Evolutionary conservation across 1,140 invertebrate species (phyloP).

Genomic region (Pteromalus puparum): DNA sequence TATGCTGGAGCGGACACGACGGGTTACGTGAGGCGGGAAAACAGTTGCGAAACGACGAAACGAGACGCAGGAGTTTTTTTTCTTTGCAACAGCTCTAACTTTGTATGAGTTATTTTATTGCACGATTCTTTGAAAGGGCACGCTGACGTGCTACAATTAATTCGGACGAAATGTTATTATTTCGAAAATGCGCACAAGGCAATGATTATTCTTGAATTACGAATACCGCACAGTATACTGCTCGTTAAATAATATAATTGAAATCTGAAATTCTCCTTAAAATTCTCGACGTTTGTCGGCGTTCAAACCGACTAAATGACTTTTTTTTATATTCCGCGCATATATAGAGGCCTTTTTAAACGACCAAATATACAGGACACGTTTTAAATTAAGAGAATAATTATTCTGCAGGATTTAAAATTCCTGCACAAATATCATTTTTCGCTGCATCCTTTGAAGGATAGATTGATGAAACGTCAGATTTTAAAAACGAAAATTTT

Average conservation of each 20-base stretch:
- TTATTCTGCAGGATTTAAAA: too few relatives aligned
- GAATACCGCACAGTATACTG: neutral
- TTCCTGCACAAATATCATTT: too few relatives aligned
- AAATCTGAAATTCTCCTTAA: neutral
- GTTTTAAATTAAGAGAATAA: neutral
- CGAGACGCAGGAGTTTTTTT: too few relatives aligned
- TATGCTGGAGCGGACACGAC: neutral
- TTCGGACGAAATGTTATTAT: neutral
- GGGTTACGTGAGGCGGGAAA: neutral
- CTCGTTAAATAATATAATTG: neutral
- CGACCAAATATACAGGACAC: neutral
- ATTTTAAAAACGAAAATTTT: too few relatives aligned
- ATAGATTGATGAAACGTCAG: too few relatives aligned
- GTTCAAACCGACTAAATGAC: neutral
- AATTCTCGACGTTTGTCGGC: neutral
- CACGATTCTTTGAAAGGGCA: neutral
- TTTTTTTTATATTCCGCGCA: neutral
- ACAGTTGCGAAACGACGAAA: neutral
- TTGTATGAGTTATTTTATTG: neutral
- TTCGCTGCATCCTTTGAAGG: too few relatives aligned
- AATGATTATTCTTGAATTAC: constrained; percentile 1
- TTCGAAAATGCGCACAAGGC: neutral
- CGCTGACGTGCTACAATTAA: neutral
- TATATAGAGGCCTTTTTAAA: neutral
- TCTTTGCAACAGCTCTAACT: too few relatives aligned